Conservation (phyloP, 1,140 invertebrate species). For the Coelopa frigida region DNA sequence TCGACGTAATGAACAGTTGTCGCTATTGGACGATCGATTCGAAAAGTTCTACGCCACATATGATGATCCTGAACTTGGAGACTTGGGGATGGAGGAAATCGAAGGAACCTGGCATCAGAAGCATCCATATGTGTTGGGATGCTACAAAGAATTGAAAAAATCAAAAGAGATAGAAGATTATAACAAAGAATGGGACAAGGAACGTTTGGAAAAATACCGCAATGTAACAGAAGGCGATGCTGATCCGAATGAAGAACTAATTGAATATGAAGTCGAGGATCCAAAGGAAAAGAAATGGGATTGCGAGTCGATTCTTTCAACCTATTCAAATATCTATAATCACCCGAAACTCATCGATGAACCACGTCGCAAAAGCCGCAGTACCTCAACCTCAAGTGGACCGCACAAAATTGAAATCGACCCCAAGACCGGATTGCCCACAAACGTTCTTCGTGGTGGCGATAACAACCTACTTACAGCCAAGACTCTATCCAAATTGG, state of each 20-base stretch:
- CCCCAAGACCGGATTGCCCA: constrained; percentile 64
- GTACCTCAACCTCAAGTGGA: constrained; percentile 12
- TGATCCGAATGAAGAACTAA: constrained; percentile 51
- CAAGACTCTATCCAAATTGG: constrained; percentile 59
- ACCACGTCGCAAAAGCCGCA: constrained; percentile 54
- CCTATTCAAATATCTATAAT: constrained; percentile 85
- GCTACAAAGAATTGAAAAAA: constrained; percentile 55
- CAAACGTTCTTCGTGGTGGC: constrained; percentile 53
- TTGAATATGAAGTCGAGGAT: constrained; percentile 53
- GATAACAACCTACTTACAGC: constrained; percentile 56
- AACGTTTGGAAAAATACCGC: constrained; percentile 50
- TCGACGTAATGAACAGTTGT: constrained; percentile 73
- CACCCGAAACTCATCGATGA: constrained; percentile 82
- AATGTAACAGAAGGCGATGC: constrained; percentile 52
- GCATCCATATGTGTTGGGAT: constrained; percentile 59
- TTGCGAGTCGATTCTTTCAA: constrained; percentile 85
- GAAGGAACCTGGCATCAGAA: constrained; percentile 67
- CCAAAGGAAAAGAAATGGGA: constrained; percentile 71
- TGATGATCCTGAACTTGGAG: constrained; percentile 83
- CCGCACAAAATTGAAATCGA: constrained; percentile 60
- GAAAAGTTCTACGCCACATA: constrained; percentile 84
- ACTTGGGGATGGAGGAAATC: constrained; percentile 82
- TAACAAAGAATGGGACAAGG: constrained; percentile 59
- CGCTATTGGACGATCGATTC: constrained; percentile 82
- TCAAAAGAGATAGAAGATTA: constrained; percentile 54